Percentiles rank a stretch among this genome's conserved stretches.
Evolutionary conservation across 92 coral and sea anemone genomes (phyloP).

Genomic region (Porites lobata): DNA sequence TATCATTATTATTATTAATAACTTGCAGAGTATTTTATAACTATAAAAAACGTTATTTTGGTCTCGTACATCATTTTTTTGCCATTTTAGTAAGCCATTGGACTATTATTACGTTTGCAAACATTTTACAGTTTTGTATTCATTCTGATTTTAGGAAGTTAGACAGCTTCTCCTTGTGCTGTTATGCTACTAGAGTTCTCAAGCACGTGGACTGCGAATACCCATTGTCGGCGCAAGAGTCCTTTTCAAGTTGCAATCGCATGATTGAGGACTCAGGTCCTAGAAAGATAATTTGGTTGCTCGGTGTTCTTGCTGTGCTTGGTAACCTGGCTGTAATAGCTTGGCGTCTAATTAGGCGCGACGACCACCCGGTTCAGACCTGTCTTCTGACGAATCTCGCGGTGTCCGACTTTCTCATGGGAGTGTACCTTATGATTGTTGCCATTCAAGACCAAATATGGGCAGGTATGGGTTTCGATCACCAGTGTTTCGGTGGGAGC

Average conservation of each 20-base stretch:
- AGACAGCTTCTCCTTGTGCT: slow-evolving; percentile 77
- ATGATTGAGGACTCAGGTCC: slow-evolving; percentile 66
- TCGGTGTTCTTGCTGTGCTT: slow-evolving; percentile 60
- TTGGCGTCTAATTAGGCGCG: slow-evolving; percentile 61
- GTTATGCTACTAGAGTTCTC: slow-evolving; percentile 56
- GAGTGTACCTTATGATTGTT: slow-evolving; percentile 67
- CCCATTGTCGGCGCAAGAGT: slow-evolving; percentile 26
- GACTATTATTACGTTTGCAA: background rate
- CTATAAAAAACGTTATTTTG: background rate
- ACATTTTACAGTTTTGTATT: background rate
- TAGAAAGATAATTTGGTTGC: slow-evolving; percentile 68
- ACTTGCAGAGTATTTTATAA: too few relatives aligned
- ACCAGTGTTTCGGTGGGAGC: background rate
- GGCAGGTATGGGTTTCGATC: slow-evolving; percentile 12
- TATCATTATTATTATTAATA: too few relatives aligned
- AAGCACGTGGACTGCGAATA: slow-evolving; percentile 41
- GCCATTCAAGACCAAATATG: slow-evolving; percentile 62
- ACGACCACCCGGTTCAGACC: slow-evolving; percentile 75
- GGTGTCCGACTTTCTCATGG: slow-evolving; percentile 71
- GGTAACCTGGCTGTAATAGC: slow-evolving; percentile 68
- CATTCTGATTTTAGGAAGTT: slow-evolving; percentile 50
- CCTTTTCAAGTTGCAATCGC: slow-evolving; percentile 75
- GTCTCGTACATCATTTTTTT: background rate
- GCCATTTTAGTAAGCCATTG: too few relatives aligned
- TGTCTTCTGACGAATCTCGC: slow-evolving; percentile 80